A percentile compares a stretch with the other conserved stretches of the same genome.
Conservation (phyloP, 2,113 vertebrate species). For the Spea bombifrons region DNA sequence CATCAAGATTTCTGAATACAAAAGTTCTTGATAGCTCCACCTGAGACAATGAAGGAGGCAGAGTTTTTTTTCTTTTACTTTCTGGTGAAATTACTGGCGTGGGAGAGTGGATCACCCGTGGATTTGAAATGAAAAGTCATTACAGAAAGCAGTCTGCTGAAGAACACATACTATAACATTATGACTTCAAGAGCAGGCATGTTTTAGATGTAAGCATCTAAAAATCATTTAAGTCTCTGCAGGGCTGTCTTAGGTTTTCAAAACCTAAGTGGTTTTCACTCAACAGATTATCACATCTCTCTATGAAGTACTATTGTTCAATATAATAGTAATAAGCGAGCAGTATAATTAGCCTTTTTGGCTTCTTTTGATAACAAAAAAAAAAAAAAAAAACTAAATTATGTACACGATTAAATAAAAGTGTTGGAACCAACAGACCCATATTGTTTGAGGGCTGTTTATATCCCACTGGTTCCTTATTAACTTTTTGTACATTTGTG, state of each 20-base stretch:
- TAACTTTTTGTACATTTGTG: neutral
- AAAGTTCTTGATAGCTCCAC: neutral
- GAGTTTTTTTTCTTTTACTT: conserved; percentile 13
- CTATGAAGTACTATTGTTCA: conserved; percentile 38
- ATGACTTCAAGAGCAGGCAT: conserved; percentile 36
- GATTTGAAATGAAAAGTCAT: conserved; percentile 36
- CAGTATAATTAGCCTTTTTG: conserved; percentile 27
- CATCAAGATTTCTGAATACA: neutral
- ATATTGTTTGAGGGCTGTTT: conserved; percentile 7
- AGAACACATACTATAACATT: conserved; percentile 40
- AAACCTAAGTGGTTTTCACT: conserved; percentile 42
- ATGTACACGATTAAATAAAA: conserved; percentile 12
- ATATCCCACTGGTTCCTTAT: neutral
- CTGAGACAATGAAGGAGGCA: conserved; percentile 4
- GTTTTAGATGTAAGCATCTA: conserved; percentile 25
- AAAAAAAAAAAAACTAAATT: conserved; percentile 2
- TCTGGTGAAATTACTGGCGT: conserved; percentile 35
- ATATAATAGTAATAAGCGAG: conserved; percentile 32
- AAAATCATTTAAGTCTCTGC: conserved; percentile 39
- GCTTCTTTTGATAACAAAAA: conserved; percentile 10
- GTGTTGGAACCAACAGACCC: conserved; percentile 21
- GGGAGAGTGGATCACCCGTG: conserved; percentile 31
- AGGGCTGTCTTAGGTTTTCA: conserved; percentile 33
- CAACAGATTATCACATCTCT: conserved; percentile 39
- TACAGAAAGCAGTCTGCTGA: conserved; percentile 38